These are phyloP conservation scores for Listronotus bonariensis DNA, from an alignment of 1,140 invertebrate species.

Conservation along the genomic window DNA sequence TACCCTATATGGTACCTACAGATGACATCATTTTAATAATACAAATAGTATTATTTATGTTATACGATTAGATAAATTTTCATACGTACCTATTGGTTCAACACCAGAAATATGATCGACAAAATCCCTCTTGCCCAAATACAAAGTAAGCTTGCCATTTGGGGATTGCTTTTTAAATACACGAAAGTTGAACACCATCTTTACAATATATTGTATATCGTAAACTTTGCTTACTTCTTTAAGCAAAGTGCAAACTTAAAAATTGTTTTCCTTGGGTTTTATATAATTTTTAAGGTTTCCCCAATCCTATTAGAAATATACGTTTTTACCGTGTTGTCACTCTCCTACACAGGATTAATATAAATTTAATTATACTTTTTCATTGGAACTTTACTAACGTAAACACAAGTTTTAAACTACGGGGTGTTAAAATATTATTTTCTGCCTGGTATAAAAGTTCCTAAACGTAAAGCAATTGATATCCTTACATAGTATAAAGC, in stretches of 20 bases:
- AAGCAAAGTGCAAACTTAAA: no score
- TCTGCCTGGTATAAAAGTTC: no score
- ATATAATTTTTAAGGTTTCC: no score
- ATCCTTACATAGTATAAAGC: no score
- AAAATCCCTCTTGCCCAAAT: conserved; percentile 95
- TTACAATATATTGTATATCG: conserved; percentile 42
- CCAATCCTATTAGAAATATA: no score
- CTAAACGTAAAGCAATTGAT: no score
- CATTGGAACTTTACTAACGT: not conserved
- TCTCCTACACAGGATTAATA: conserved; percentile 5
- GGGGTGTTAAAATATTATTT: not conserved
- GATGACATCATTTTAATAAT: not conserved
- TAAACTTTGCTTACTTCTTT: no score
- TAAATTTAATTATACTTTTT: conserved; percentile 11
- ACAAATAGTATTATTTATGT: not conserved
- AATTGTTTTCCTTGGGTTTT: no score
- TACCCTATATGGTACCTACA: not conserved
- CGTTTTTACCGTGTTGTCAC: not conserved
- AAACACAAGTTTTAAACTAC: not conserved
- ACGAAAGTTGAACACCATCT: conserved; percentile 87
- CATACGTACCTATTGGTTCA: conserved; percentile 85
- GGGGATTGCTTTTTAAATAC: conserved; percentile 95
- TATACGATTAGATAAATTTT: conserved; percentile 11
- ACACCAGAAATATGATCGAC: conserved; percentile 91
- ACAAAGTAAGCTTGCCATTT: conserved; percentile 92